These are phyloP conservation scores for Rhorus exstirpatorius DNA, from an alignment of 2,888 invertebrate species.

Conservation along the genomic window DNA sequence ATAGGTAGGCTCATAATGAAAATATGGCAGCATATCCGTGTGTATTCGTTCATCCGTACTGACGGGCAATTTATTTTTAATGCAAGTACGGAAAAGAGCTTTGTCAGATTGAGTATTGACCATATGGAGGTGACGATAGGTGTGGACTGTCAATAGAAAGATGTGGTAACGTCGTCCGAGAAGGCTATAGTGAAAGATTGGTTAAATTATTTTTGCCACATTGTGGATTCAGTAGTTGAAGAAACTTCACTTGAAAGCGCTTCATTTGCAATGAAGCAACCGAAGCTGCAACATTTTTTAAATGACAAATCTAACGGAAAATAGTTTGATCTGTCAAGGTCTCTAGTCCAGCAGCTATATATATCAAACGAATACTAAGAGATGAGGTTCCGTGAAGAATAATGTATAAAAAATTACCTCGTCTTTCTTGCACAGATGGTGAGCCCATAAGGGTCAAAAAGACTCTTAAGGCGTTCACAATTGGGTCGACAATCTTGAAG, in stretches of 20 bases:
- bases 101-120: conserved; percentile 17
- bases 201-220: not conserved
- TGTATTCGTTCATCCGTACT: conserved; percentile 4
- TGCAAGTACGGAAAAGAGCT: not conserved
- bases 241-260: not conserved
- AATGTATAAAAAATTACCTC: no score
- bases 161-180: no score
- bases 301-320: not conserved
- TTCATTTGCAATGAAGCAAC: no score
- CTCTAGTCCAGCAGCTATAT: not conserved
- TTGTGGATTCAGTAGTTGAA: no score
- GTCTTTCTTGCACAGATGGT: no score
- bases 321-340: not conserved
- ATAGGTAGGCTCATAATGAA: conserved; percentile 8
- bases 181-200: not conserved
- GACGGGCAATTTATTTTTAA: conserved; percentile 21
- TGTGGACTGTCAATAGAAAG: not conserved
- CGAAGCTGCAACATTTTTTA: no score
- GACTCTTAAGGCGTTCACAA: no score
- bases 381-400: not conserved
- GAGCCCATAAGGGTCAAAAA: no score
- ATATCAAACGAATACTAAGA: not conserved
- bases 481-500: no score
- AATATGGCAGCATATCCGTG: conserved; percentile 39
- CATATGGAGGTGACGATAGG: not conserved